Evolutionary conservation across 2,888 invertebrate species (phyloP), one percentile per base, ranked within the genome.

Genomic region (Abscondita cerata): DNA sequence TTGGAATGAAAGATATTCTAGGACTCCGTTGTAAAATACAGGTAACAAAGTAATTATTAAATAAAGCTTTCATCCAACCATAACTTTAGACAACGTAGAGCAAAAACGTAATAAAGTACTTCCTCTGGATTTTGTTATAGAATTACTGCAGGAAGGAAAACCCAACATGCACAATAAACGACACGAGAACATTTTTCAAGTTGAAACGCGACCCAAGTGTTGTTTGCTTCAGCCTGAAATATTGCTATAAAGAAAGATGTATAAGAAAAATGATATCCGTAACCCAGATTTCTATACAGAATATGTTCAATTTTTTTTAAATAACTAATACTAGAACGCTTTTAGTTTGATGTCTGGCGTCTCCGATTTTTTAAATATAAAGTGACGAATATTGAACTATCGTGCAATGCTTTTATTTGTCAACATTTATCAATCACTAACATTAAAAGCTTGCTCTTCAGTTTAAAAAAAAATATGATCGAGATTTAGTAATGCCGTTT

Each of bases 141-240:
- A 63, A 67, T 68, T 68, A 69, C 69, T 67, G 67, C 68, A 68
- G 70, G 67, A 68, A 70, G 69, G 68, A 68, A 73, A 73, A 71
- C 73, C 70, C 71, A 68, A 68, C 70, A 70, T 71, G 73, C 70
- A 74, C 73, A 71, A 75, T 73, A 74, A 75, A 74, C 72, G 74
- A 74, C 73, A 72, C 69, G 70, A 70, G 73, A 70, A 75, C 75
- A 77, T 77, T 76, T 76, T 76, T 77, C 76, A 77, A 72, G 68
- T 69, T 71, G 75, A 74, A 76, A 76, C 70, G 71, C 72, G 75
- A 75, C 73, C 74, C 75, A 69, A 76, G 75, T 75, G 75, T 75
- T 78, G 75, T 77, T 77, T 77, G 75, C 75, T 76, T 74, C 72
- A 71, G 70, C 67, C 70, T 77, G 76, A 78, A 77, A 78, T 77